phyloP scores from a whole-genome alignment of 2,888 invertebrate species.

The Zeuzera pyrina region DNA sequence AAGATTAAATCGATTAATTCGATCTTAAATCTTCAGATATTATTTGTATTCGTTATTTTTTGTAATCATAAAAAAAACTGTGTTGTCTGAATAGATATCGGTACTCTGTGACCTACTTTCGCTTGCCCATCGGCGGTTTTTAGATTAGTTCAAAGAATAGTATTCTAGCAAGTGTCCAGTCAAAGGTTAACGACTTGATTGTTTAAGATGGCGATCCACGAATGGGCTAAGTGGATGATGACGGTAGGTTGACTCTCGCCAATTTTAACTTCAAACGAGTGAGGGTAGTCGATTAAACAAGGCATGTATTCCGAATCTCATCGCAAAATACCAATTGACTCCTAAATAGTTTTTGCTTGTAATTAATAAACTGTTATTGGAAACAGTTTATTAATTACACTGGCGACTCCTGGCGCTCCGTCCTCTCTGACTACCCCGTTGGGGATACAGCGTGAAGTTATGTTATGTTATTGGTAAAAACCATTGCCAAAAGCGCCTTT shows the following conservation, averaged over 20 bases:
- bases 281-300: slow-evolving; percentile 4
- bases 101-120: not conserved
- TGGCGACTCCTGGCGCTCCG: too few species aligned
- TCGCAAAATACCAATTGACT: not conserved
- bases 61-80: not conserved
- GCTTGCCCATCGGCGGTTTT: not conserved
- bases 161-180: slow-evolving; percentile 16
- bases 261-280: slow-evolving; percentile 37
- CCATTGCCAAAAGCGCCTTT: too few species aligned
- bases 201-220: slow-evolving; percentile 55
- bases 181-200: slow-evolving; percentile 65
- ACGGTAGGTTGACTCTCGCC: slow-evolving; percentile 30
- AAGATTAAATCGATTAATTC: too few species aligned
- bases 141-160: not conserved
- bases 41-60: too few species aligned
- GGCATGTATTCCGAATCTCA: not conserved
- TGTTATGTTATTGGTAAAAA: too few species aligned
- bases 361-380: too few species aligned
- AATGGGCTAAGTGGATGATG: slow-evolving; percentile 66
- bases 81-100: not conserved
- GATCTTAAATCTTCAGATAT: too few species aligned
- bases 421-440: too few species aligned
- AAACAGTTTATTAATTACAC: too few species aligned
- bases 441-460: too few species aligned
- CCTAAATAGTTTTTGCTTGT: too few species aligned